phyloP scores from a whole-genome alignment of 2,888 invertebrate genomes.

The Agonopterix arenella region DNA sequence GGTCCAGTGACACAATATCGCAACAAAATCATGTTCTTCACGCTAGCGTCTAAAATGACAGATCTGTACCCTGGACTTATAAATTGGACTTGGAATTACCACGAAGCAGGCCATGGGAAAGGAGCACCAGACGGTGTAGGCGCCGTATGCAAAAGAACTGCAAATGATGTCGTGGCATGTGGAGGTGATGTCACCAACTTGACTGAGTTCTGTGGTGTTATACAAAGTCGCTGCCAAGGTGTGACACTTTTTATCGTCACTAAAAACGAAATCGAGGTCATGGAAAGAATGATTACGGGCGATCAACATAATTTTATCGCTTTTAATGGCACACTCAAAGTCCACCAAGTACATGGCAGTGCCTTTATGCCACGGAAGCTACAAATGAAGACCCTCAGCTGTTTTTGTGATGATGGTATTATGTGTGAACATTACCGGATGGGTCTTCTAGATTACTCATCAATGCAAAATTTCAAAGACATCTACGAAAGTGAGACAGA shows the following conservation, averaged over 20 bases:
- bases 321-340: constrained; percentile 20
- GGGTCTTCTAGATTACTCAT: too few relatives aligned
- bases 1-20: constrained; percentile 34
- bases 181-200: constrained; percentile 26
- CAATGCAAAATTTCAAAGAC: too few relatives aligned
- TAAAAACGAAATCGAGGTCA: constrained; percentile 17
- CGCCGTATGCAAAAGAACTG: constrained; percentile 31
- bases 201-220: constrained; percentile 9
- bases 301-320: background rate
- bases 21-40: constrained; percentile 31
- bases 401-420: constrained; percentile 13
- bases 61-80: constrained; percentile 20
- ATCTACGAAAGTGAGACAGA: too few relatives aligned
- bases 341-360: constrained; percentile 15
- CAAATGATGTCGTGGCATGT: constrained; percentile 26
- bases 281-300: constrained; percentile 4
- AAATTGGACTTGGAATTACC: constrained; percentile 30
- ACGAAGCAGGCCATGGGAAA: constrained; percentile 34
- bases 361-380: constrained; percentile 15
- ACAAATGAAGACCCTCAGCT: constrained; percentile 21
- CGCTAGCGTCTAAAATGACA: constrained; percentile 22
- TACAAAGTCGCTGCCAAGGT: constrained; percentile 11
- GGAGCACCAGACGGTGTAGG: constrained; percentile 35
- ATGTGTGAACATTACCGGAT: too few relatives aligned
- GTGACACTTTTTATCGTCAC: constrained; percentile 14